Conservation (phyloP, 2,113 vertebrate genomes). For the Onychostoma macrolepis region DNA sequence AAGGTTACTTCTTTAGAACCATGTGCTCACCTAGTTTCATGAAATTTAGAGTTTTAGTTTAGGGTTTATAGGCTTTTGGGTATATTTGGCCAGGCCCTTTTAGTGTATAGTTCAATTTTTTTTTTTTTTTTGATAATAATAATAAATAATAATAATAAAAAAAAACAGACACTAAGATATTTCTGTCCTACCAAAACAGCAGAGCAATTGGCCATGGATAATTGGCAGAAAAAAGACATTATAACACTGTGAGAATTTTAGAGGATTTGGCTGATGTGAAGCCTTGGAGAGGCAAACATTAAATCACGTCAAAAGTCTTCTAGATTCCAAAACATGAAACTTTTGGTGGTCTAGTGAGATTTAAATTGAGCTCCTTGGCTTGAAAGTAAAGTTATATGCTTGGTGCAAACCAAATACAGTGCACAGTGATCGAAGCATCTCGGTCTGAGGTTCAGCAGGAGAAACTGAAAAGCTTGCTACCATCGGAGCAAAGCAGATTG, state of each 20-base stretch:
- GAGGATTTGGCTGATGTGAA: not conserved
- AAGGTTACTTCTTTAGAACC: too few species aligned
- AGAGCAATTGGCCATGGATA: not conserved
- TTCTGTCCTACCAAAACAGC: not conserved
- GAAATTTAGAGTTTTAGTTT: too few species aligned
- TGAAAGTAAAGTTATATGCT: not conserved
- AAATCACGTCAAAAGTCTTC: not conserved
- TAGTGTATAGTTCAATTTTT: too few species aligned
- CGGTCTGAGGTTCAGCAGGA: not conserved
- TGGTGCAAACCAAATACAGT: not conserved
- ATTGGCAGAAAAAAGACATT: not conserved
- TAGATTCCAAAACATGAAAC: not conserved
- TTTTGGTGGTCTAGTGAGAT: conserved; percentile 8
- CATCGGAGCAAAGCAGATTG: not conserved
- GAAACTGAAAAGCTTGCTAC: not conserved
- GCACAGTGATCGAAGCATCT: not conserved
- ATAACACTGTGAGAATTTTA: not conserved
- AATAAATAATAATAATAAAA: not conserved
- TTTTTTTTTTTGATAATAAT: too few species aligned
- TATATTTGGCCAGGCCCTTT: too few species aligned
- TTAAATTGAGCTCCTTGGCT: not conserved
- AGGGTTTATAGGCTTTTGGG: too few species aligned
- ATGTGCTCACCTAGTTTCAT: too few species aligned
- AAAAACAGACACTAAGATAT: not conserved
- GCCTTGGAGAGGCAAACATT: not conserved